Evolutionary conservation across 2,888 invertebrate genomes (phyloP), one percentile per base, ranked within the genome.

Genomic region (Xanthia togata): DNA sequence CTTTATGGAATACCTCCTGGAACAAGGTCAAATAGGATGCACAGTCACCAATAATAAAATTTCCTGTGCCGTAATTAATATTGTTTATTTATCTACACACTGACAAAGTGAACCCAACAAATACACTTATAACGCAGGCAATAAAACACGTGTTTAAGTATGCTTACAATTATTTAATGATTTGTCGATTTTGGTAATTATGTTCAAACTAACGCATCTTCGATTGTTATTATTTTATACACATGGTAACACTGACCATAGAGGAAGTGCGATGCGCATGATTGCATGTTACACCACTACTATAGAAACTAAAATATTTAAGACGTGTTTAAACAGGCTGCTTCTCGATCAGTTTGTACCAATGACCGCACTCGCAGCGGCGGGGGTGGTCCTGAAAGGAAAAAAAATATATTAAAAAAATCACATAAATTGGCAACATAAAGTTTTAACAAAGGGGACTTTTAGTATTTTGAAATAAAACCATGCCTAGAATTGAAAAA

Each of bases 291-390:
- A 91, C 90, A 92, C 88, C 92, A 95, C 96, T 96, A 96, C 95
- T 92, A 91, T 89, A 90, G 90, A 94, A 93, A 88, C 90, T 88
- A 88, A 79, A 91, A 88, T 90, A 93, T 91, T 73, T 95, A 44
- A 70, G 78, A 80, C 70, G 91, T 88, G 82, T 91, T 98, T 98
- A 98, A 91, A 98, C 92, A 87, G 98, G 97, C 85, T 97, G 96
- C 95, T 98, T 98, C 94, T 98, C 98, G 79, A 98, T 97, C 90
- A 99, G 97, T 96, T 99, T 98, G 97, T 99, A 99, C 99, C 99
- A 99, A 94, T 99, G 98, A 76, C 99, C 99, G 94, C 99, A 99
- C 93, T 98, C 98, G 93, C 99, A 99, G 90, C 99, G 98, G 92
- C 98, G 98, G 81, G 99, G 98, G 89, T 98, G 97, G 59, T 98